Percentiles rank a stretch among this genome's conserved stretches.
Conservation (phyloP, 2,888 invertebrate species). For the Acleris holmiana region DNA sequence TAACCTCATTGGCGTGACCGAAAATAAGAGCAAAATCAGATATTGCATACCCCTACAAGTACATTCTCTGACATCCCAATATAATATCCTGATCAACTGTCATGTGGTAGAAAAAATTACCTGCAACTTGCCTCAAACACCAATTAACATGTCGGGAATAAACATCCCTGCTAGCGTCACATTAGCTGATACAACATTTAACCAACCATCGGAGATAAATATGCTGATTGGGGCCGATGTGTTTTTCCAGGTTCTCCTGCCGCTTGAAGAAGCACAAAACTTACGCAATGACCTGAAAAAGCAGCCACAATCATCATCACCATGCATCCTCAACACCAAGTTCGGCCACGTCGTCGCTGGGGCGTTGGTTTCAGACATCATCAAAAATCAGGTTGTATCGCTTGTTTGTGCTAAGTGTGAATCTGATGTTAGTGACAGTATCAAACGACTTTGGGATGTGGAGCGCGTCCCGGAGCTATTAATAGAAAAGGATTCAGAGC, state of each 20-base stretch:
- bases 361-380: slow-evolving; percentile 1
- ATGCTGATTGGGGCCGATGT: slow-evolving; percentile 38
- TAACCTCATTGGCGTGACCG: slow-evolving; percentile 8
- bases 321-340: slow-evolving; percentile 22
- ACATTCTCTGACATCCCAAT: slow-evolving; percentile 8
- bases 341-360: slow-evolving; percentile 38
- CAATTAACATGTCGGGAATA: slow-evolving; percentile 21
- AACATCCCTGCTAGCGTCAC: slow-evolving; percentile 23
- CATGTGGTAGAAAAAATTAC: slow-evolving; percentile 40
- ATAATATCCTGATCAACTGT: slow-evolving; percentile 18
- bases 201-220: slow-evolving; percentile 33
- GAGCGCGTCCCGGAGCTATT: slow-evolving; percentile 10
- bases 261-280: slow-evolving; percentile 4
- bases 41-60: slow-evolving; percentile 13
- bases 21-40: neutral
- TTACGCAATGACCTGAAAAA: neutral
- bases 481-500: slow-evolving; percentile 6
- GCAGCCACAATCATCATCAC: neutral
- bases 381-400: neutral
- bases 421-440: slow-evolving; percentile 17
- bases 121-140: slow-evolving; percentile 37
- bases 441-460: slow-evolving; percentile 12
- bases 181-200: slow-evolving; percentile 38
- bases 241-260: slow-evolving; percentile 41
- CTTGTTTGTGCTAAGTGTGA: slow-evolving; percentile 20